These are phyloP conservation scores for Caenorhabditis inopinata DNA, from an alignment of 1,140 invertebrate genomes.

Conservation along the genomic window DNA sequence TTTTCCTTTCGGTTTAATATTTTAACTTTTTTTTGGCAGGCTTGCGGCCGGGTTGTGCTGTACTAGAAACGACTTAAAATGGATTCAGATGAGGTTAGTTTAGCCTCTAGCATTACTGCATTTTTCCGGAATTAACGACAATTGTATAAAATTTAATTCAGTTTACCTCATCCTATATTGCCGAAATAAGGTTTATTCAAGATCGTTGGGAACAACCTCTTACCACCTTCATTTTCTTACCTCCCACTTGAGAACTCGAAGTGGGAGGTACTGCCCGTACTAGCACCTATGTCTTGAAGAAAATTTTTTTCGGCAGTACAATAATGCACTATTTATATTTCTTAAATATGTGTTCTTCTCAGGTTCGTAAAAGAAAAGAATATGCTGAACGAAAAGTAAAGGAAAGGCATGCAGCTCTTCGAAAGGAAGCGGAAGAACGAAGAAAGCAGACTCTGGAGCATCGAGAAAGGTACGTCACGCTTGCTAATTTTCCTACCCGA, in stretches of 20 bases:
- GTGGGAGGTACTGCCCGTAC: too few species aligned
- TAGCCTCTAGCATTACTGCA: background rate
- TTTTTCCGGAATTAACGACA: background rate
- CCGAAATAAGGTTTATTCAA: too few species aligned
- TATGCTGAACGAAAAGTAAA: slow-evolving; percentile 43
- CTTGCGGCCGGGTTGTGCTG: background rate
- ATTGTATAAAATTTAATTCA: too few species aligned
- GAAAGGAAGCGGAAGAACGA: slow-evolving; percentile 45
- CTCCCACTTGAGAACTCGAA: too few species aligned
- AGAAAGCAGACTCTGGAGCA: background rate
- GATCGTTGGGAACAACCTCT: too few species aligned
- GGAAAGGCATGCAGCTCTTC: slow-evolving; percentile 49
- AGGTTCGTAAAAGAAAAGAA: slow-evolving; percentile 29
- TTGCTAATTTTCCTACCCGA: background rate
- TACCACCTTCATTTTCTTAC: too few species aligned
- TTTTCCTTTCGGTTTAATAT: background rate
- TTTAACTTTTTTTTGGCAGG: background rate
- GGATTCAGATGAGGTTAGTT: background rate
- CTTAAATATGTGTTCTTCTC: too few species aligned
- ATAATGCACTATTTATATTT: too few species aligned
- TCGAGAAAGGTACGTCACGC: background rate
- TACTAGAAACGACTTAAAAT: background rate
- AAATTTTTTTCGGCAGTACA: too few species aligned
- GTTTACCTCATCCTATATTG: too few species aligned
- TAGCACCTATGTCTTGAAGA: too few species aligned